Percentiles rank a stretch among this genome's conserved stretches.
Conservation (phyloP, 2,113 vertebrate genomes). For the Xyrauchen texanus region DNA sequence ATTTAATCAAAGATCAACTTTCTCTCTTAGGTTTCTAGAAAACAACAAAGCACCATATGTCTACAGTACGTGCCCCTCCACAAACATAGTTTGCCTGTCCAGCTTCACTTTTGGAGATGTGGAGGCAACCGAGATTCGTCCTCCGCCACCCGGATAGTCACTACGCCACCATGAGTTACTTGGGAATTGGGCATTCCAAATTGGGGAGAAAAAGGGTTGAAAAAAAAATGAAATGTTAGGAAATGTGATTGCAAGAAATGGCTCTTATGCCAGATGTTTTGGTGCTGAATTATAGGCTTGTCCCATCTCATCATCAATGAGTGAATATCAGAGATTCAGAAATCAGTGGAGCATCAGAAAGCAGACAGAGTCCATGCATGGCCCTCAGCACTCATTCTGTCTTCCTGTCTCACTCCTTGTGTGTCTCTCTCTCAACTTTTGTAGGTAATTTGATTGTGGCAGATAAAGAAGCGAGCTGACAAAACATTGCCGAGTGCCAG, state of each 20-base stretch:
- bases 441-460: slow-evolving; percentile 83
- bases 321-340: neutral
- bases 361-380: neutral
- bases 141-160: too few relatives aligned
- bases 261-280: neutral
- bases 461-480: slow-evolving; percentile 87
- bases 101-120: too few relatives aligned
- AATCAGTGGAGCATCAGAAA: slow-evolving; percentile 11
- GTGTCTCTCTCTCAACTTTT: slow-evolving; percentile 26
- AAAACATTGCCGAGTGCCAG: slow-evolving; percentile 80
- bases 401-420: neutral
- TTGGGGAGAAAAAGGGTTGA: too few relatives aligned
- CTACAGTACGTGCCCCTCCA: too few relatives aligned
- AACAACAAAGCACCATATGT: too few relatives aligned
- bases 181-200: too few relatives aligned
- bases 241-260: neutral
- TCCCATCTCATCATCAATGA: slow-evolving; percentile 26
- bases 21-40: too few relatives aligned
- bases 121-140: too few relatives aligned
- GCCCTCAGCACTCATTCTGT: neutral
- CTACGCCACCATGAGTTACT: too few relatives aligned
- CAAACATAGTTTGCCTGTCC: too few relatives aligned
- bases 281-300: slow-evolving; percentile 24
- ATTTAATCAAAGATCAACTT: too few relatives aligned
- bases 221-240: too few relatives aligned